These are phyloP conservation scores for Lasiurus borealis DNA, from an alignment of 2,113 vertebrate species.

Conservation along the genomic window DNA sequence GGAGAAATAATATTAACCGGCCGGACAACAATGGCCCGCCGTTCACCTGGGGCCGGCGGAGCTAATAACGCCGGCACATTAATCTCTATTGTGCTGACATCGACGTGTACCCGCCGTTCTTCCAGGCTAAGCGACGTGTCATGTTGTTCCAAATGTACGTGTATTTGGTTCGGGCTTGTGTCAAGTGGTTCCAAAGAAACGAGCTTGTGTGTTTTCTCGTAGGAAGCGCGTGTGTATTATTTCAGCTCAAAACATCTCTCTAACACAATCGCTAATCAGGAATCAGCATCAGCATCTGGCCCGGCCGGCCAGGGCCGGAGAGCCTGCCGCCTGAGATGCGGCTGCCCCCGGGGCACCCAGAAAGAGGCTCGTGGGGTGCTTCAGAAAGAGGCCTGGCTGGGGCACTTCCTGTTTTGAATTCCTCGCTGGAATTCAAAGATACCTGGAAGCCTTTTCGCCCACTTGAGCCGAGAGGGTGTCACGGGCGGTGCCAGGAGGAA, in stretches of 20 bases:
- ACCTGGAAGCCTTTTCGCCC: conserved; percentile 36
- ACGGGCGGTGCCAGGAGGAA: conserved; percentile 43
- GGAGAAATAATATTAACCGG: conserved; percentile 66
- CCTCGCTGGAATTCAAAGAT: conserved; percentile 84
- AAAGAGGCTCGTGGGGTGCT: conserved; percentile 67
- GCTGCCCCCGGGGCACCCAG: conserved; percentile 77
- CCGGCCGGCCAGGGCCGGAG: conserved; percentile 75
- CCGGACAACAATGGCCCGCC: conserved; percentile 66
- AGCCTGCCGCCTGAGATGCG: conserved; percentile 73
- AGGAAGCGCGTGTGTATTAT: conserved; percentile 88
- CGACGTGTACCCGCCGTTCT: conserved; percentile 76
- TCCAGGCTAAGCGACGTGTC: conserved; percentile 74
- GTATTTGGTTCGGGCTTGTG: background rate
- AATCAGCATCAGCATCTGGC: conserved; percentile 76
- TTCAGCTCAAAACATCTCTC: conserved; percentile 84
- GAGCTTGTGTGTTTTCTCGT: conserved; percentile 70
- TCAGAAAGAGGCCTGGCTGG: conserved; percentile 83
- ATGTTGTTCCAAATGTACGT: conserved; percentile 84
- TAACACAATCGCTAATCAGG: conserved; percentile 84
- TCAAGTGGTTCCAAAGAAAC: conserved; percentile 80
- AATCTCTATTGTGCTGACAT: conserved; percentile 69
- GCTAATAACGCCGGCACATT: conserved; percentile 65
- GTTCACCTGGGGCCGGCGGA: conserved; percentile 51
- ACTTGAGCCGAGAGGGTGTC: conserved; percentile 63
- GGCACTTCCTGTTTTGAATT: conserved; percentile 87